Base-by-base conservation (phyloP, 2,113 vertebrate species). In the Protomyctophum bolini region DNA sequence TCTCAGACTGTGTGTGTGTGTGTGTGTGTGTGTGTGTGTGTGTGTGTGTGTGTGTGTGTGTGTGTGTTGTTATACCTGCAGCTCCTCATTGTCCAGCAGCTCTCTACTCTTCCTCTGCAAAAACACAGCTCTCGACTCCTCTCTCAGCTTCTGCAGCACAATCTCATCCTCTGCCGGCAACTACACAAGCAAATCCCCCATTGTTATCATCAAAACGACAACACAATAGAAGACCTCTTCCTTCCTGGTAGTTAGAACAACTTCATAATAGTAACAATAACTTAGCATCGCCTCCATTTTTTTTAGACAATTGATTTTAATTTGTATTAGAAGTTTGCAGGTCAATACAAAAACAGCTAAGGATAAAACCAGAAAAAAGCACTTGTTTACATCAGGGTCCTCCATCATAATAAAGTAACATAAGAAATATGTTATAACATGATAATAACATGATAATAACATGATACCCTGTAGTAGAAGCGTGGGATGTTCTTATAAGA, bases 71-170 rank as follows among this genome's bases (percentile, higher is more conserved):
- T 69, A 78, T 86, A 98, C 97, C 93, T 99, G 98, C 52, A 98
- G 91, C 81, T 99, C 98, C 87, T 99, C 98, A 63, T 99, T 99
- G 90, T 99, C 97, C 70, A 99, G 85, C 7, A 99, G 92, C 62
- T 99, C 97, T 83, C 97, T 92, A 87, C 98, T 99, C 90, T 98
- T 99, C 80, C 97, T 96, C 90, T 99, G 98, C 63, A 99, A 92
- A 86, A 99, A 99, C 14, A 99, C 97, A 0, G 97, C 97, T 92
- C 98, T 94, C 50, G 96, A 98, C 89, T 99, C 98, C 84, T 99
- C 98, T 88, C 97, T 93, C 83, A 99, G 90, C 77, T 99, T 99
- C 86, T 99, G 96, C 68, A 97, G 94, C 73, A 99, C 91, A 21
- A 98, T 84, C 91, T 99, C 97, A 92, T 99, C 98, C 87, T 99